These are phyloP conservation scores for Scalopus aquaticus DNA, from an alignment of 2,113 vertebrate species.

Conservation along the genomic window DNA sequence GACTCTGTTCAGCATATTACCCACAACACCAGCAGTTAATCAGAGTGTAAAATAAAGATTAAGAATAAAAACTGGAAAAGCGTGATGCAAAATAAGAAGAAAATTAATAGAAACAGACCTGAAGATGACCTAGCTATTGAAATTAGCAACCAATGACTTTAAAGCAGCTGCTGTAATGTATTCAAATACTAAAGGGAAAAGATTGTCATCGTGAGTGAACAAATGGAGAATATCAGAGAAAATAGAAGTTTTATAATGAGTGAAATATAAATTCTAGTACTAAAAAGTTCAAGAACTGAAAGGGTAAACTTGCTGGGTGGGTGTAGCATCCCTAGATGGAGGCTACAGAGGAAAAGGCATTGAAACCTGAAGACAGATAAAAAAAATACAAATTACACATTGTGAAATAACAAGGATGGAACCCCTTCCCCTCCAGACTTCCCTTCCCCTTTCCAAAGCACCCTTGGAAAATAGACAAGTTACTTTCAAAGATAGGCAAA, in stretches of 20 bases:
- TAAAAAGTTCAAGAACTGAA: neutral
- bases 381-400: too few relatives aligned
- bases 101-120: neutral
- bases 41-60: neutral
- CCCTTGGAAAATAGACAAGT: too few relatives aligned
- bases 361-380: neutral
- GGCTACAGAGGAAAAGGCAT: neutral
- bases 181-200: neutral
- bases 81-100: neutral
- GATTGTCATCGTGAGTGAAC: neutral
- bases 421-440: too few relatives aligned
- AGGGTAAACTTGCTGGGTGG: neutral
- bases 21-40: neutral
- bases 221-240: neutral
- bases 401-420: too few relatives aligned
- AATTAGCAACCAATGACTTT: neutral
- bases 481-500: too few relatives aligned
- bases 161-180: neutral
- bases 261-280: neutral
- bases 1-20: neutral
- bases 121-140: neutral
- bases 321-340: neutral
- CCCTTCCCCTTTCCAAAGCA: too few relatives aligned
- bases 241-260: neutral
- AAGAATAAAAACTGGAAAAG: neutral